Percentiles rank a stretch among this genome's conserved stretches.
Evolutionary conservation across 1,140 invertebrate species (phyloP).

Genomic region (Ips typographus): DNA sequence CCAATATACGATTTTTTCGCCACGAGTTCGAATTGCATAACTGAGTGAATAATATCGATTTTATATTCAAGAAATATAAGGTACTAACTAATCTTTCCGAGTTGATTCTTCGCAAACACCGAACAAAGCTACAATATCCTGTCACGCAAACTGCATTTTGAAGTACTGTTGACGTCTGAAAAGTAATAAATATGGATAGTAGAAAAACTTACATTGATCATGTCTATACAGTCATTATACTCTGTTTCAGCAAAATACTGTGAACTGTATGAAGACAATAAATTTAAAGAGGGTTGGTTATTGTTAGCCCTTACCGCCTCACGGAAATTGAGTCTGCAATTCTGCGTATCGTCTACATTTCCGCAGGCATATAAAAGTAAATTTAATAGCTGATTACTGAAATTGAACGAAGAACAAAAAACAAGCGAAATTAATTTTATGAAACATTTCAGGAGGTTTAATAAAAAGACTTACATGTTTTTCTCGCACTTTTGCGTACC

Average conservation of each 20-base stretch:
- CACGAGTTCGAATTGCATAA: too few species aligned
- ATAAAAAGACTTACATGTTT: constrained; percentile 22
- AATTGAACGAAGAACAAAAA: neutral
- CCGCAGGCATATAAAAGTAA: constrained; percentile 35
- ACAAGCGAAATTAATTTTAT: neutral
- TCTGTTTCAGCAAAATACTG: constrained; percentile 37
- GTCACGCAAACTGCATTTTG: constrained; percentile 49
- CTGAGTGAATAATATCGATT: neutral
- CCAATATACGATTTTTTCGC: too few species aligned
- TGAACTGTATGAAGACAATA: constrained; percentile 30
- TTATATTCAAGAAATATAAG: constrained; percentile 5
- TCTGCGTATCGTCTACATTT: constrained; percentile 32
- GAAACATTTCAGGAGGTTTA: neutral
- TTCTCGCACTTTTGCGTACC: constrained; percentile 24
- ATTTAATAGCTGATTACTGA: constrained; percentile 23
- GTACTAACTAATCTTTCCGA: constrained; percentile 56
- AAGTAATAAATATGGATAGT: neutral
- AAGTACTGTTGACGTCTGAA: neutral
- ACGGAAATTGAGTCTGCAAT: constrained; percentile 23
- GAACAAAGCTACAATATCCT: constrained; percentile 60
- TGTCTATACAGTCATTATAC: constrained; percentile 33
- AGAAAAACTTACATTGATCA: constrained; percentile 34
- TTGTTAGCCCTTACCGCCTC: constrained; percentile 34
- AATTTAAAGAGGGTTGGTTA: constrained; percentile 37
- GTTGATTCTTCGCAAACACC: constrained; percentile 58